Conservation (phyloP, 2,113 vertebrate genomes). For the Puma concolor region DNA sequence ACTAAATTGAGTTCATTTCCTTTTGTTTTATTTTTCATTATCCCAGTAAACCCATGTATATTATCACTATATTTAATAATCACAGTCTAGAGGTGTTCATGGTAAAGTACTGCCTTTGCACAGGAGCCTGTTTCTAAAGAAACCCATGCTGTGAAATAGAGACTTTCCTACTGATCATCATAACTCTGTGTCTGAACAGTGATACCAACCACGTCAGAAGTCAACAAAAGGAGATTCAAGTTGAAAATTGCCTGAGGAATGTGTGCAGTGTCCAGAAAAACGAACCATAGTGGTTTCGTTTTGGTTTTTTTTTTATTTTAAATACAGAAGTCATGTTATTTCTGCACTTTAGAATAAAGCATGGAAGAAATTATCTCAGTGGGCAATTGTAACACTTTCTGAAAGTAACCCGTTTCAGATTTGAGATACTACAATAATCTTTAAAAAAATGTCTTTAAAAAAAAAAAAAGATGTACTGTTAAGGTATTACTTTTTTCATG, state of each 20-base stretch:
- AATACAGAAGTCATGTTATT: conserved; percentile 82
- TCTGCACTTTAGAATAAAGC: conserved; percentile 91
- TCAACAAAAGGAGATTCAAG: conserved; percentile 52
- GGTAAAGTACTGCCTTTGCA: conserved; percentile 92
- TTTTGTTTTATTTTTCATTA: conserved; percentile 85
- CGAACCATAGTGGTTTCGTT: conserved; percentile 55
- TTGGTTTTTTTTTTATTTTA: conserved; percentile 47
- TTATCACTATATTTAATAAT: conserved; percentile 93
- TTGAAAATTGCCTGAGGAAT: conserved; percentile 78
- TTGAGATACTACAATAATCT: conserved; percentile 81
- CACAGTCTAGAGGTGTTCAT: conserved; percentile 88
- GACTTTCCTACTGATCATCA: conserved; percentile 85
- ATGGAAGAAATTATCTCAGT: conserved; percentile 86
- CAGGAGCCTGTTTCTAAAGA: conserved; percentile 89
- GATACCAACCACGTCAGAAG: conserved; percentile 73
- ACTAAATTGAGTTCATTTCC: conserved; percentile 84
- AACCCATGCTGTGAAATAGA: conserved; percentile 95
- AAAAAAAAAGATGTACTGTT: conserved; percentile 75
- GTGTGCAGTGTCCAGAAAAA: conserved; percentile 79
- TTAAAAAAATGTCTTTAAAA: background rate
- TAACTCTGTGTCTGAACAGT: conserved; percentile 62
- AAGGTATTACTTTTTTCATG: conserved; percentile 83
- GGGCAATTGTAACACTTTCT: conserved; percentile 84
- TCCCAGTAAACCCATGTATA: conserved; percentile 90
- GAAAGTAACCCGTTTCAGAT: conserved; percentile 82